Evolutionary conservation across 2,113 vertebrate genomes (phyloP), one percentile per base, ranked within the genome.

Genomic region (Ariopsis seemanni): DNA sequence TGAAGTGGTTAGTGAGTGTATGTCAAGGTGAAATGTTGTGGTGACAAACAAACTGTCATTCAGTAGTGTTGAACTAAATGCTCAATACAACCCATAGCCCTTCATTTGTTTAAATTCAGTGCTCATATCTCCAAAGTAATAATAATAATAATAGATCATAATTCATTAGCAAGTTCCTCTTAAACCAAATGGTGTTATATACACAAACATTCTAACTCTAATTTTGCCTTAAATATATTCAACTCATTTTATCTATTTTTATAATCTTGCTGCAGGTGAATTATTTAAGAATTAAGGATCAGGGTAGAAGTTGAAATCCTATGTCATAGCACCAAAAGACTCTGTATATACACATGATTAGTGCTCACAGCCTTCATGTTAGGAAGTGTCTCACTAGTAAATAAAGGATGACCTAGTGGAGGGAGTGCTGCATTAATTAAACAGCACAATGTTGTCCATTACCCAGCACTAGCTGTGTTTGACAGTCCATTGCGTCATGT

Each of bases 401-500:
- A 75, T 81, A 71, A 84, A 75, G 60, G 30, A 84, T 88, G 27
- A 78, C 14, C 57, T 7, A 34, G 69, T 89, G 27, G 5, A 72
- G 69, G 57, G 10, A 82, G 62, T 50, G 18, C 5, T 52, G 72
- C 20, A 63, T 82, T 62, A 2, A 15, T 85, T 69, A 84, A 53
- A 60, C 62, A 69, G 62, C 62, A 53, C 42, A 80, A 17, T 30
- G 72, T 85, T 79, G 34, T 60, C 71, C 25, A 63, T 84, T 86
- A 81, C 55, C 42, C 62, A 30, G 52, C 7, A 17, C 79, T 88
- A 75, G 57, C 81, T 85, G 55, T 52, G 65, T 88, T 81, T 84
- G 87, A 86, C 72, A 84, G 20, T 62, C 81, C 55, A 30, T 72
- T 87, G 52, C 30, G 82, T 87, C 58, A 87, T 75, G 60, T 82